Evolutionary conservation across 2,797 vertebrate genomes (phyloP), one percentile per base, ranked within the genome.

Genomic region (Avahi laniger): DNA sequence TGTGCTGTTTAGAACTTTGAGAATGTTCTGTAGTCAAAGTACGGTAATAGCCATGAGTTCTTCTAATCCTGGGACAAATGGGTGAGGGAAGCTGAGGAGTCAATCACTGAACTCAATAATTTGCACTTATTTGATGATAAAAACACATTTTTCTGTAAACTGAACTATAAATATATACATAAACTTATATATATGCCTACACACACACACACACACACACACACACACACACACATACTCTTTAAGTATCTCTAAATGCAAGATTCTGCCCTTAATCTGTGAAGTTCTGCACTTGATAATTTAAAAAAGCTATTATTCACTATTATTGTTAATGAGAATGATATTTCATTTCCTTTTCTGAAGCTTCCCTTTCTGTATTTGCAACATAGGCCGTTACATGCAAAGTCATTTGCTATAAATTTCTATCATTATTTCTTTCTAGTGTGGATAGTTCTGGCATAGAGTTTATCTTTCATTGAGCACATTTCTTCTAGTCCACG

Each of bases 391-490:
- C 43, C 59, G 9, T 50, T 84, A 79, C 24, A 80, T 20, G 35
- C 41, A 91, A 50, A 78, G 38, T 50, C 13, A 33, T 46, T 52
- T 89, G 72, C 63, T 82, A 4, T 61, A 81, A 92, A 82, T 90
- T 92, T 92, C 41, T 28, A 30, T 94, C 91, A n/a, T 93, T 41
- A 67, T 61, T 61, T 46, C 61, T 67, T 57, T 24, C 22, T n/a
- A 91, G 5, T 15, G 52, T 94, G 35, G 30, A 82, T 38, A 15
- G 17, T 67, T 78, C 61, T 94, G 93, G 95, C 91, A 96, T 46
- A 41, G 83, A 96, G 89, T 96, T 98, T 95, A 93, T 91, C 95
- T 97, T 63, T 65, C 24, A 13, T 80, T 92, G 84, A 97, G 91
- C 86, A 93, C 80, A 95, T 89, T 95, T 95, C 43, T 93, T 87